Conservation (phyloP, 2,888 invertebrate species). For the Cosmia trapezina region DNA sequence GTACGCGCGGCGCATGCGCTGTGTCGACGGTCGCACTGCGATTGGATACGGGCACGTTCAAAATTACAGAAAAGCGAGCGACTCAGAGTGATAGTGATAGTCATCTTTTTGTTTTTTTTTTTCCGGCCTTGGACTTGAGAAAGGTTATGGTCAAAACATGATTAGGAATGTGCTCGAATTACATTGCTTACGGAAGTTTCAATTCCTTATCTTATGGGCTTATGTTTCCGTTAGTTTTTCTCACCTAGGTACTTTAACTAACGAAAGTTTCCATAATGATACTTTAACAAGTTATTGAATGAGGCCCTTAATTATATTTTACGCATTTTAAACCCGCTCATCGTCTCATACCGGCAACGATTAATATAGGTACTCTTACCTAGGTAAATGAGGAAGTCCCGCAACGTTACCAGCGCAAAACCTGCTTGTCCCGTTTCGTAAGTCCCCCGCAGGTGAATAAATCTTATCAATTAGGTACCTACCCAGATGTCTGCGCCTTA, state of each 20-base stretch:
- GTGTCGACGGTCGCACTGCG: slow-evolving; percentile 72
- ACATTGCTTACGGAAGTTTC: slow-evolving; percentile 17
- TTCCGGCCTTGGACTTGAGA: slow-evolving; percentile 39
- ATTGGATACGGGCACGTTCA: slow-evolving; percentile 55
- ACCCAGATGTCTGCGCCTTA: slow-evolving; percentile 1
- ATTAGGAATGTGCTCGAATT: slow-evolving; percentile 27
- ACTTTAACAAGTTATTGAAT: slow-evolving; percentile 14
- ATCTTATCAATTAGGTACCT: slow-evolving; percentile 41
- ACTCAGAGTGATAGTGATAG: slow-evolving; percentile 46
- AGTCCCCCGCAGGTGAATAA: slow-evolving; percentile 20
- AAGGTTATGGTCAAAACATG: slow-evolving; percentile 30
- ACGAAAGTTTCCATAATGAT: neutral
- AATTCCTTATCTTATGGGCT: slow-evolving; percentile 10
- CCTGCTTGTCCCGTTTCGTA: slow-evolving; percentile 51
- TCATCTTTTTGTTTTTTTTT: slow-evolving; percentile 35
- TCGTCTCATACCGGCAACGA: slow-evolving; percentile 1
- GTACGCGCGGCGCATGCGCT: slow-evolving; percentile 78
- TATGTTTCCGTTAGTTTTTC: slow-evolving; percentile 32
- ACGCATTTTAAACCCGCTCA: slow-evolving; percentile 30
- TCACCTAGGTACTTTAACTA: neutral
- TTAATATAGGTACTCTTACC: slow-evolving; percentile 17
- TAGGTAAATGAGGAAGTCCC: slow-evolving; percentile 34
- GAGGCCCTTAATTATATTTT: slow-evolving; percentile 3
- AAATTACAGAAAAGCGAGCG: slow-evolving; percentile 45
- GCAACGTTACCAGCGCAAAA: slow-evolving; percentile 36